A percentile compares a stretch with the other conserved stretches of the same genome.
These are phyloP conservation scores for Calliphora vicina DNA, from an alignment of 1,140 invertebrate genomes.

Conservation along the genomic window DNA sequence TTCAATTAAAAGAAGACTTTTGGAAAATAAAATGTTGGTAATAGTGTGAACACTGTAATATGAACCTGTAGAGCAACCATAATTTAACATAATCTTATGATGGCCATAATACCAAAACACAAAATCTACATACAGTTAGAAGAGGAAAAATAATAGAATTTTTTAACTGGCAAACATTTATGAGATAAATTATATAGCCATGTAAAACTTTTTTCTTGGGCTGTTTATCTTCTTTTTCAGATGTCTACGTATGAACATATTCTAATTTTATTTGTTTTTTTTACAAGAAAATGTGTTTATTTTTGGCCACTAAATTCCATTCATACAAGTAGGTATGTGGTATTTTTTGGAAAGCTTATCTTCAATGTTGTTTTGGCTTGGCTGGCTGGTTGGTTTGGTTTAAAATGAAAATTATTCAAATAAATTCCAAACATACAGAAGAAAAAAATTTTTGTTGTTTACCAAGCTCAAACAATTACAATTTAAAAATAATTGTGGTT, in stretches of 20 bases:
- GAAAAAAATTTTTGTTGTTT: not conserved
- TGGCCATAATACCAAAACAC: not conserved
- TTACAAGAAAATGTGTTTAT: not conserved
- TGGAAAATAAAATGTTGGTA: too few species aligned
- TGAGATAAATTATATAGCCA: not conserved
- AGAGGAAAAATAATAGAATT: not conserved
- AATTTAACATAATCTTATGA: not conserved
- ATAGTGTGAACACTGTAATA: too few species aligned
- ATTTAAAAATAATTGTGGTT: conserved; percentile 16
- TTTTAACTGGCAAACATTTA: not conserved
- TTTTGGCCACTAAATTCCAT: not conserved
- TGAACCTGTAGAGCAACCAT: not conserved
- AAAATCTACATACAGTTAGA: not conserved
- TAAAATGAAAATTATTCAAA: not conserved
- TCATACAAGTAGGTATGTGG: not conserved
- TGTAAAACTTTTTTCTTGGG: not conserved
- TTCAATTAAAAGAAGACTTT: too few species aligned
- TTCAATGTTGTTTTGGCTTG: not conserved
- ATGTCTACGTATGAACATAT: not conserved
- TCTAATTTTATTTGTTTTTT: not conserved
- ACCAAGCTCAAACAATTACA: not conserved
- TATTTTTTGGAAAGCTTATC: not conserved
- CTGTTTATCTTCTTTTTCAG: not conserved
- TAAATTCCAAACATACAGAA: not conserved
- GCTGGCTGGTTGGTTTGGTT: not conserved